Base-by-base conservation (phyloP, 2,888 invertebrate species). In the Agrochola lota region DNA sequence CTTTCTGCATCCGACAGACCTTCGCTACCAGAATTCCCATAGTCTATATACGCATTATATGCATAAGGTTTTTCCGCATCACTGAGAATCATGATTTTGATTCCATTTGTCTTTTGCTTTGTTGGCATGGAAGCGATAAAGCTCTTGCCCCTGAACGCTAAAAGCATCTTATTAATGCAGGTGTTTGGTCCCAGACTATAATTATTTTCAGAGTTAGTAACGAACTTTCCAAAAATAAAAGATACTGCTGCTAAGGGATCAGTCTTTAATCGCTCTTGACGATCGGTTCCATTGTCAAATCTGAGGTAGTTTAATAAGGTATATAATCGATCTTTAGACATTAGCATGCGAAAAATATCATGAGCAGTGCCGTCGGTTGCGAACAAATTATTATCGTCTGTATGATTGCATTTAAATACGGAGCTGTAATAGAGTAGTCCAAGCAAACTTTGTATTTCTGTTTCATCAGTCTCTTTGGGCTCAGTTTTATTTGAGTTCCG, bases 361-460 rank as follows among this genome's bases (percentile, higher is more conserved):
- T 74, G 52, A 23, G 30, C 62, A 23, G 74, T 62, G 23, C 74
- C 62, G n/a, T n/a, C n/a, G n/a, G n/a, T n/a, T n/a, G n/a, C n/a
- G n/a, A n/a, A n/a, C n/a, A n/a, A n/a, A n/a, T n/a, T n/a, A n/a
- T n/a, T n/a, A n/a, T n/a, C n/a, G n/a, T 75, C 43, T 43, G 43
- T 55, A n/a, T 52, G 17, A n/a, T 75, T 62, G 20, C 62, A 75
- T 75, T 75, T 62, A 52, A 75, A 43, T 76, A 63, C 52, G 30
- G 75, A 49, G 2, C 62, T 75, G 52, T 75, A 75, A 62, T 75
- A 76, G n/a, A 75, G 75, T 20, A 75, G 40, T 43, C 75, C 76
- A 76, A 76, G 30, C 62, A 76, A n/a, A 63, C 75, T 76, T n/a
- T 4, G 30, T 55, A 75, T 63, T 46, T 75, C 76, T 62, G 9